Base-by-base conservation (phyloP, 2,113 vertebrate species). In the Lampris megalopsis region DNA sequence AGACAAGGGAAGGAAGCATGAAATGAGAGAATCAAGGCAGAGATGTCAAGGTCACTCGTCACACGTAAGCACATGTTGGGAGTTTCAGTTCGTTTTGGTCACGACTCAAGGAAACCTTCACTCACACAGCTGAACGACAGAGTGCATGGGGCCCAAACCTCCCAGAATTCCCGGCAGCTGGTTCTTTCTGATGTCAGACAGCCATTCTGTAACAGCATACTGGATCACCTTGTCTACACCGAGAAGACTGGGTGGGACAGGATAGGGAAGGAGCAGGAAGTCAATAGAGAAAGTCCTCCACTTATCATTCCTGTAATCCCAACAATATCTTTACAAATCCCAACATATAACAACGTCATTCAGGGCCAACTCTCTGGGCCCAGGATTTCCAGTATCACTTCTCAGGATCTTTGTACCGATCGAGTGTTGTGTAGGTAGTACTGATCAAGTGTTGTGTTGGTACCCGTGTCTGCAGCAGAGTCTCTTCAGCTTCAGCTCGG, bases 81-180 rank as follows among this genome's bases (percentile, higher is more conserved):
- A n/a, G 42, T 42, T 47, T 3, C 24, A 42, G 5, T 9, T 4
- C 1, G n/a, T 71, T 59, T 24, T 49, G 9, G 5, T 54, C 6
- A 1, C 40, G 9, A 69, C 6, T 60, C 36, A 38, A 50, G 5
- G 6, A 24, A 38, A 36, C 4, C 9, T 43, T 1, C 71, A 95
- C 96, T 96, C 76, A 97, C 97, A 97, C 38, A 97, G 93, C 89
- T 97, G 97, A n/a, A 98, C 96, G 0, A 97, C 96, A 0, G 96
- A 97, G 81, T 97, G 96, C 97, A 98, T 97, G 73, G 97, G 96
- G 2, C 96, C 97, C 1, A 98, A 96, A 1, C 97, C 97, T n/a
- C 96, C 96, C 88, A 97, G 92, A 87, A 98, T 94, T 5, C 97
- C 96, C 0, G 96, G 96, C 82, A 98, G 92, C 89, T 97, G 97